A percentile compares a stretch with the other conserved stretches of the same genome.
Evolutionary conservation across 2,797 vertebrate species (phyloP).

Genomic region (Philypnodon macrostomus): DNA sequence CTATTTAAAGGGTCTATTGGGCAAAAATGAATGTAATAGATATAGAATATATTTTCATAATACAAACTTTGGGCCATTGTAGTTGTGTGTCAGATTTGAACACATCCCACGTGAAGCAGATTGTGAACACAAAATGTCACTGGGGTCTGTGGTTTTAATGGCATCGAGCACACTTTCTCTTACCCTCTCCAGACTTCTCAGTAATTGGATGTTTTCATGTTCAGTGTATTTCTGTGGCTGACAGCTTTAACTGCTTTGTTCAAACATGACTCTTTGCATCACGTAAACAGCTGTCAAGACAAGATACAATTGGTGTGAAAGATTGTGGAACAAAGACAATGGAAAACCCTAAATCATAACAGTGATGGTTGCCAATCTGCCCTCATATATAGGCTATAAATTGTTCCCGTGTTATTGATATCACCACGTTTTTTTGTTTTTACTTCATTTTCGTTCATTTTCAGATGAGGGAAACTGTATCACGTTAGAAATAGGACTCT

Average conservation of each 20-base stretch:
- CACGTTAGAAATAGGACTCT: too few species aligned
- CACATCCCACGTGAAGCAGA: too few species aligned
- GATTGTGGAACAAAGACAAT: not conserved
- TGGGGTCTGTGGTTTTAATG: not conserved
- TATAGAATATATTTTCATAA: too few species aligned
- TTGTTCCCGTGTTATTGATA: not conserved
- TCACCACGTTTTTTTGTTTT: too few species aligned
- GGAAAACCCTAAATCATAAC: too few species aligned
- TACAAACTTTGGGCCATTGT: too few species aligned
- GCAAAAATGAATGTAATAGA: too few species aligned
- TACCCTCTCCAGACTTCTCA: not conserved
- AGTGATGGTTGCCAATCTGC: not conserved
- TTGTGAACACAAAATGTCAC: not conserved
- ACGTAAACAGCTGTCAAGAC: constrained; percentile 2
- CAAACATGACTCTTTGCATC: constrained; percentile 1
- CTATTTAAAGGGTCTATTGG: too few species aligned
- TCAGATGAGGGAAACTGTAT: too few species aligned
- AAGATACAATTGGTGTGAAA: not conserved
- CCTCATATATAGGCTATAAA: not conserved
- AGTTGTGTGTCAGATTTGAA: too few species aligned
- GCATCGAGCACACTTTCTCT: not conserved
- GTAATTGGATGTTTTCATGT: constrained; percentile 6
- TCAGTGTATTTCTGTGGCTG: not conserved
- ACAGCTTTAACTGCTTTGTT: constrained; percentile 1
- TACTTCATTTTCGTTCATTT: not conserved